A percentile compares a stretch with the other conserved stretches of the same genome.
phyloP scores from a whole-genome alignment of 2,888 invertebrate species.

The Macaria liturata region DNA sequence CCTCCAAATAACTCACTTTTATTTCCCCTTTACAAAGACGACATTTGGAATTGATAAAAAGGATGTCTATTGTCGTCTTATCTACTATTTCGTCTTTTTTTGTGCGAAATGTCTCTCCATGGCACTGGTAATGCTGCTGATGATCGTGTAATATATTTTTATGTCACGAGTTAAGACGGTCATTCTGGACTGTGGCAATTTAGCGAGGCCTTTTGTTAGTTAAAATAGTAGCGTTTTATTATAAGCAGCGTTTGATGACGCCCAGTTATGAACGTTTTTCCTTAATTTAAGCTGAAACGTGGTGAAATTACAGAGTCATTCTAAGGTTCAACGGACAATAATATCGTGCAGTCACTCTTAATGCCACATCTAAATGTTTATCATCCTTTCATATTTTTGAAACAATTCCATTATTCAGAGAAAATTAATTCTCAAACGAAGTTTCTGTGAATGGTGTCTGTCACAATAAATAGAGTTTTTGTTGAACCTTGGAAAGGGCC shows the following conservation, averaged over 20 bases:
- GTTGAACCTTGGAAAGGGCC: not conserved
- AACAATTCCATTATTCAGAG: no score
- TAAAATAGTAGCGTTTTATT: conserved; percentile 9
- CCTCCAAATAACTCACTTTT: conserved; percentile 35
- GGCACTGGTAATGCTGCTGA: conserved; percentile 30
- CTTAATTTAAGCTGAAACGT: conserved; percentile 1
- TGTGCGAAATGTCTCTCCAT: conserved; percentile 29
- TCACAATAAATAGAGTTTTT: no score
- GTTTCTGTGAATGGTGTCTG: no score
- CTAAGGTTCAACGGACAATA: conserved; percentile 7
- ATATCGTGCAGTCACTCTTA: conserved; percentile 5
- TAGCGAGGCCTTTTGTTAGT: conserved; percentile 22
- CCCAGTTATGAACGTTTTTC: conserved; percentile 1
- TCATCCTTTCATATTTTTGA: no score
- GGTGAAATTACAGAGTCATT: conserved; percentile 9
- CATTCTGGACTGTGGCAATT: conserved; percentile 23
- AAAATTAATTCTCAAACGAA: no score
- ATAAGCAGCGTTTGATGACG: not conserved
- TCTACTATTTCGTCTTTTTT: conserved; percentile 34
- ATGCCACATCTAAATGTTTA: not conserved
- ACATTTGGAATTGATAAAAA: conserved; percentile 34
- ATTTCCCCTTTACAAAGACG: conserved; percentile 32
- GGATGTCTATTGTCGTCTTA: conserved; percentile 33
- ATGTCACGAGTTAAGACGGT: conserved; percentile 21
- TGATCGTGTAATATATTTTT: conserved; percentile 29